phyloP scores from a whole-genome alignment of 2,113 vertebrate species.

The Petaurus breviceps region DNA sequence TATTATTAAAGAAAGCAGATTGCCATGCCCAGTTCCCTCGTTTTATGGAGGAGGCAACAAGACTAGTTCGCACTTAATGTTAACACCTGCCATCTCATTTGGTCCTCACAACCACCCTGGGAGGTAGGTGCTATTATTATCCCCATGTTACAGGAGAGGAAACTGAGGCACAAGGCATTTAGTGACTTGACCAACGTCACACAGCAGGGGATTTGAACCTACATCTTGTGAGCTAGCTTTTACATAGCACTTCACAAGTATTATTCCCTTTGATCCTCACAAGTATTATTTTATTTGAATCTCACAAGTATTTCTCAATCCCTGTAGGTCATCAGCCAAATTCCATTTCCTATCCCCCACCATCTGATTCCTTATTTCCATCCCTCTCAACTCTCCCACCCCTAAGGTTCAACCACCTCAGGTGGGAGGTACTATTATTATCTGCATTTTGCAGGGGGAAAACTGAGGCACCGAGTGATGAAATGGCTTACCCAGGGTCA shows the following conservation, averaged over 20 bases:
- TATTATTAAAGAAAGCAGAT: not conserved
- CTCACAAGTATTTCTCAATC: not conserved
- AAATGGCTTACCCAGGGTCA: not conserved
- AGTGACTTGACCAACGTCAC: not conserved
- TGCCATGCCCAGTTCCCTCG: too few relatives aligned
- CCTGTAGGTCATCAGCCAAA: not conserved
- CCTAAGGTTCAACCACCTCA: not conserved
- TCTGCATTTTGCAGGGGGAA: not conserved
- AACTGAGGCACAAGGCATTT: not conserved
- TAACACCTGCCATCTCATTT: not conserved
- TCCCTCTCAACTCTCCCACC: too few relatives aligned
- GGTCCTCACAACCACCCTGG: not conserved
- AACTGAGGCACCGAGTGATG: not conserved
- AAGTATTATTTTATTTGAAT: not conserved
- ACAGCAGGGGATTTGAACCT: too few relatives aligned
- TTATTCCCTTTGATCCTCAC: too few relatives aligned
- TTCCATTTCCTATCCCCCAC: not conserved
- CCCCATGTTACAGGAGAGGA: not conserved
- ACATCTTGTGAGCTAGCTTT: too few relatives aligned
- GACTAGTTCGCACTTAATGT: not conserved
- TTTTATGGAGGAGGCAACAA: not conserved
- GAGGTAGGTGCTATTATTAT: not conserved
- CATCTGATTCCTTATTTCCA: not conserved
- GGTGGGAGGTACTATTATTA: not conserved
- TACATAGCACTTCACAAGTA: too few relatives aligned